Conservation (phyloP, 1,140 invertebrate species). For the Anastrepha ludens region DNA sequence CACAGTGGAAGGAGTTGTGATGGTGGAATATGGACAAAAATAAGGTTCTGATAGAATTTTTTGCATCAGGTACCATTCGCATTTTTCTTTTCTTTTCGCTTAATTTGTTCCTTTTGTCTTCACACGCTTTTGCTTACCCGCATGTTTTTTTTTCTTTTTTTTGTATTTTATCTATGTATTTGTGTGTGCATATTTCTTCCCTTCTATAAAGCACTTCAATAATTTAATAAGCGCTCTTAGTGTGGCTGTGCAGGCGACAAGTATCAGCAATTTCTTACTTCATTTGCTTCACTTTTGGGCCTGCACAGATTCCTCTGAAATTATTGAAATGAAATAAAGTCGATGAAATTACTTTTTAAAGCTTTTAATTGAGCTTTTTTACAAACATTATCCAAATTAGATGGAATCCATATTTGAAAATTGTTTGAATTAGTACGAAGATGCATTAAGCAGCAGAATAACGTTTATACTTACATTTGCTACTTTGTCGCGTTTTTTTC, state of each 20-base stretch:
- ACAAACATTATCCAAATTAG: too few species aligned
- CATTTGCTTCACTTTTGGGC: not conserved
- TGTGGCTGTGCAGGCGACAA: not conserved
- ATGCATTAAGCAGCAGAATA: too few species aligned
- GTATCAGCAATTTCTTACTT: not conserved
- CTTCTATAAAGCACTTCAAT: constrained; percentile 54
- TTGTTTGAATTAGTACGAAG: too few species aligned
- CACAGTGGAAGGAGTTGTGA: not conserved
- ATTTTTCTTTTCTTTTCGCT: not conserved
- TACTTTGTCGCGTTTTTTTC: too few species aligned
- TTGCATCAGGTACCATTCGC: not conserved
- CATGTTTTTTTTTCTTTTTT: not conserved
- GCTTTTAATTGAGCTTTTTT: too few species aligned
- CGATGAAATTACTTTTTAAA: too few species aligned
- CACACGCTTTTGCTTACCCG: not conserved
- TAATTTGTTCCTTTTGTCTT: not conserved
- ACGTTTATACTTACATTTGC: too few species aligned
- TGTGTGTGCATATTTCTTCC: not conserved
- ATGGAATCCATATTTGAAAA: too few species aligned
- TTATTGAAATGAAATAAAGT: not conserved
- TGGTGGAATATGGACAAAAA: not conserved
- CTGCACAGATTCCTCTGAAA: not conserved
- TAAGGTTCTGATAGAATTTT: not conserved
- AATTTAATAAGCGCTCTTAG: constrained; percentile 56
- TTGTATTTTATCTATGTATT: not conserved